Conservation (phyloP, 64 coral and sea anemone genomes). For the Montipora foliosa region DNA sequence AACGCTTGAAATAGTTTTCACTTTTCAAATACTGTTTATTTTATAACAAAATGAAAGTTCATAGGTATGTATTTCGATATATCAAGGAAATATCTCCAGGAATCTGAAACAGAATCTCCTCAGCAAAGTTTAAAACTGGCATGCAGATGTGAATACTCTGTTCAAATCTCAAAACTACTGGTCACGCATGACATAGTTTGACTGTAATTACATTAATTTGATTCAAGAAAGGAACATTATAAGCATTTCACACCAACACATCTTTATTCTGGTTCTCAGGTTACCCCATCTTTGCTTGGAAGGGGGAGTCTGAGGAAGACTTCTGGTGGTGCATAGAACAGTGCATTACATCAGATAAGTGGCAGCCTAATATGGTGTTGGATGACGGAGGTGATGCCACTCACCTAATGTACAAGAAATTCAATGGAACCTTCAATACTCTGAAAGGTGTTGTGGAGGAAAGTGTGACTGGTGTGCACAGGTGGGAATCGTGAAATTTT, state of each 20-base stretch:
- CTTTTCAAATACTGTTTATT: too few species aligned
- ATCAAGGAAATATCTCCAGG: too few species aligned
- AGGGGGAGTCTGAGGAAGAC: constrained; percentile 97
- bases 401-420: constrained; percentile 99
- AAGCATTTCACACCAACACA: background rate
- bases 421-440: constrained; percentile 97
- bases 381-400: constrained; percentile 99
- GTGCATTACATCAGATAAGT: constrained; percentile 93
- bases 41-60: too few species aligned
- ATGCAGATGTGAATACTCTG: too few species aligned
- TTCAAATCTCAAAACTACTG: too few species aligned
- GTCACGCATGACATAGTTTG: too few species aligned
- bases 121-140: too few species aligned
- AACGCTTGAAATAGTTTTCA: too few species aligned
- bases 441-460: constrained; percentile 98
- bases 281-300: constrained; percentile 99
- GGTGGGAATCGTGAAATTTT: constrained; percentile 10
- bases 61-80: too few species aligned
- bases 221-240: too few species aligned
- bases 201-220: too few species aligned
- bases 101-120: too few species aligned
- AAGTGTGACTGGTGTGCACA: constrained; percentile 99
- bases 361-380: constrained; percentile 96
- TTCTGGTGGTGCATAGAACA: constrained; percentile 99
- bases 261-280: constrained; percentile 39